Evolutionary conservation across 2,797 vertebrate species (phyloP).

Genomic region (Fratercula arctica): DNA sequence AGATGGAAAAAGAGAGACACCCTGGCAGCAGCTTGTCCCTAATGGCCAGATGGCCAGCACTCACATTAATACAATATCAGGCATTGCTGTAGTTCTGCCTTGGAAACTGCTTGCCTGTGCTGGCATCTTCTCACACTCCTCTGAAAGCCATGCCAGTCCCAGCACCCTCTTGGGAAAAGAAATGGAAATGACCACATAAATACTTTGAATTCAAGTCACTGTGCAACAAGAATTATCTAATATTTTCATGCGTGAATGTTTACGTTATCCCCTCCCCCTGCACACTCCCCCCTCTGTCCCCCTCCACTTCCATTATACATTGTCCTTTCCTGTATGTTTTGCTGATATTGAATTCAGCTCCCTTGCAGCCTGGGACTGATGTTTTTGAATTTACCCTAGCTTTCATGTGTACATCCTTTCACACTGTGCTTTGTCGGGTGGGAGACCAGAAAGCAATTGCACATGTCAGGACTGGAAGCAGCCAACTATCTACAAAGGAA

Average conservation of each 20-base stretch:
- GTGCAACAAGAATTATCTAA: conserved; percentile 37
- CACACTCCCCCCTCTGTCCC: not conserved
- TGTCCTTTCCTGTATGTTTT: conserved; percentile 35
- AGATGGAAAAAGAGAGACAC: conserved; percentile 70
- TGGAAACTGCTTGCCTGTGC: conserved; percentile 80
- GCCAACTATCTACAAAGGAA: conserved; percentile 38
- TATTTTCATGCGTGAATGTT: conserved; percentile 45
- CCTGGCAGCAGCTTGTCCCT: conserved; percentile 70
- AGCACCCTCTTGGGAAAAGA: conserved; percentile 65
- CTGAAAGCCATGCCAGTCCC: conserved; percentile 64
- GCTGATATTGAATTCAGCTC: conserved; percentile 21
- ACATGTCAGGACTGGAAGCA: conserved; percentile 48
- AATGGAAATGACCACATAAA: conserved; percentile 51
- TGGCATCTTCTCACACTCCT: conserved; percentile 77
- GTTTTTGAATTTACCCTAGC: conserved; percentile 47
- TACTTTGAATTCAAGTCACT: conserved; percentile 56
- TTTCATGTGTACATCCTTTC: conserved; percentile 69
- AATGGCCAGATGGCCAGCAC: conserved; percentile 77
- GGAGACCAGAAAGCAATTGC: conserved; percentile 40
- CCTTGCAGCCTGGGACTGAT: conserved; percentile 14
- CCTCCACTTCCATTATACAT: conserved; percentile 42
- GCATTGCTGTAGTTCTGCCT: conserved; percentile 78
- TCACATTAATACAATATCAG: conserved; percentile 76
- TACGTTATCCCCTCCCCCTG: conserved; percentile 30
- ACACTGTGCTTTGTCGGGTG: conserved; percentile 62